These are phyloP conservation scores for Microctenopoma steveboyesi DNA, from an alignment of 2,797 vertebrate species.

Conservation along the genomic window DNA sequence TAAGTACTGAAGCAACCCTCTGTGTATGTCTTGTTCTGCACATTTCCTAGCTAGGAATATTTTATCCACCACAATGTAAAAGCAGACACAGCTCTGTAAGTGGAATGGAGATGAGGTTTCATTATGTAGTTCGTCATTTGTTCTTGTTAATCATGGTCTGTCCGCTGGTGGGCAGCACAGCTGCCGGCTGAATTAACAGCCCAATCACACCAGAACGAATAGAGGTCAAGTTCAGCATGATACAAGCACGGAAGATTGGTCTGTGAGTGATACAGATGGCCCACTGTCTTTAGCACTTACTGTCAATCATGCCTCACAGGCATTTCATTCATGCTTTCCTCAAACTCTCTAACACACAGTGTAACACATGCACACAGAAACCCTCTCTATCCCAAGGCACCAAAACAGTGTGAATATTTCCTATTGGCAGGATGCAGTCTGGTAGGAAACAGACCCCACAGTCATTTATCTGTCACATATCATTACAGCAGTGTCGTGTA, in stretches of 20 bases:
- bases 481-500: conserved; percentile 39
- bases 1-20: background rate
- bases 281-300: conserved; percentile 48
- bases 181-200: conserved; percentile 57
- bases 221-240: conserved; percentile 46
- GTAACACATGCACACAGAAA: conserved; percentile 19
- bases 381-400: conserved; percentile 39
- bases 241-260: conserved; percentile 23
- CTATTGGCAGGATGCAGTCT: conserved; percentile 51
- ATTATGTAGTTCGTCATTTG: conserved; percentile 49
- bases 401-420: conserved; percentile 51
- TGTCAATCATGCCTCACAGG: conserved; percentile 51
- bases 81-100: conserved; percentile 22
- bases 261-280: conserved; percentile 55
- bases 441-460: conserved; percentile 44
- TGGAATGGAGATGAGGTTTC: conserved; percentile 34
- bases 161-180: conserved; percentile 37
- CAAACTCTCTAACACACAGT: conserved; percentile 19
- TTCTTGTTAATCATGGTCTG: conserved; percentile 37
- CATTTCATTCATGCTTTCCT: conserved; percentile 28
- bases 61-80: background rate
- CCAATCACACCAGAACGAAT: conserved; percentile 41
- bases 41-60: conserved; percentile 1
- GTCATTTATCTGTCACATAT: conserved; percentile 55
- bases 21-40: background rate